A percentile compares a stretch with the other conserved stretches of the same genome.
Conservation (phyloP, 2,113 vertebrate genomes). For the Hyla sarda region DNA sequence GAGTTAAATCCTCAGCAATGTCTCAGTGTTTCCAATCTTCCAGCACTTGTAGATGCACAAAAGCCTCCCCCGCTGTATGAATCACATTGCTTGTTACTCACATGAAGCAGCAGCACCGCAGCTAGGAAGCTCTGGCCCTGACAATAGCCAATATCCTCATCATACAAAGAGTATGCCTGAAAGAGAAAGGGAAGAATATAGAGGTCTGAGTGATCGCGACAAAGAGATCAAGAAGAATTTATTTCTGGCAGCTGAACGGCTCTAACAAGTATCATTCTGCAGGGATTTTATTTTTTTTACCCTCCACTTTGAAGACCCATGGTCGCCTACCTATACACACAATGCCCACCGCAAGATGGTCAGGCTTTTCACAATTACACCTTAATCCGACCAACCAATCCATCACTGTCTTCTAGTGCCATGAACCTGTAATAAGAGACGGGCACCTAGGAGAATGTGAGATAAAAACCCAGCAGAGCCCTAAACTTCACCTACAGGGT, state of each 20-base stretch:
- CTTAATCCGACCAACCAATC: background rate
- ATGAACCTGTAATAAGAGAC: background rate
- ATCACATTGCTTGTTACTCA: slow-evolving; percentile 77
- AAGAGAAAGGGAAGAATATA: slow-evolving; percentile 55
- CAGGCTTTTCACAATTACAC: background rate
- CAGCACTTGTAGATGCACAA: slow-evolving; percentile 13
- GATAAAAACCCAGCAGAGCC: background rate
- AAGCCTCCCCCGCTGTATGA: slow-evolving; percentile 36
- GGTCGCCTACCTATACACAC: background rate
- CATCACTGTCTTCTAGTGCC: background rate
- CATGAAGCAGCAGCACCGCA: slow-evolving; percentile 93
- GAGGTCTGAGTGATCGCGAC: slow-evolving; percentile 16
- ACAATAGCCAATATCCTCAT: slow-evolving; percentile 98
- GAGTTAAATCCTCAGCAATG: slow-evolving; percentile 19
- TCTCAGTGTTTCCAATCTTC: slow-evolving; percentile 15
- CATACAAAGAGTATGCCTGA: slow-evolving; percentile 96
- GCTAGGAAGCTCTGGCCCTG: slow-evolving; percentile 97
- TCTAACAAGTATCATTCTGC: background rate
- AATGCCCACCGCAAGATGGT: background rate
- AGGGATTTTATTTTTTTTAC: background rate
- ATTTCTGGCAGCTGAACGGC: background rate
- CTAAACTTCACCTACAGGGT: no score
- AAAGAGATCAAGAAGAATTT: background rate
- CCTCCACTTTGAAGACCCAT: background rate
- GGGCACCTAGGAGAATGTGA: background rate